Evolutionary conservation across 2,113 vertebrate genomes (phyloP).

Genomic region (Lonchura striata): DNA sequence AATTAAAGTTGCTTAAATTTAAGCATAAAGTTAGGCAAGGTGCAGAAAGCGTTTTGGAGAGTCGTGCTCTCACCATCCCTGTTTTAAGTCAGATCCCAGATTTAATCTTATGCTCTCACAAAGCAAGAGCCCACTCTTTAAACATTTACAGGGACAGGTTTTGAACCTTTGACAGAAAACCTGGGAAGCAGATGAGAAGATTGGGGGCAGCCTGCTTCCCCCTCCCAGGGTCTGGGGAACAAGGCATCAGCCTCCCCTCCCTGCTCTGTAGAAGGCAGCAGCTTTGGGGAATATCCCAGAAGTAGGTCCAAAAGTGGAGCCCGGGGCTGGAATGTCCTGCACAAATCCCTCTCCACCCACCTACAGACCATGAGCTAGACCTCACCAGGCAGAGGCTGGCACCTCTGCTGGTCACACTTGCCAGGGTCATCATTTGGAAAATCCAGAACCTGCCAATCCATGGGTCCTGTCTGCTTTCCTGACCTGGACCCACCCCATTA

Average conservation of each 20-base stretch:
- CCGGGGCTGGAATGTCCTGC: background rate
- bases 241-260: background rate
- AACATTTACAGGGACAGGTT: background rate
- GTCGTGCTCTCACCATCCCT: fast-evolving
- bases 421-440: background rate
- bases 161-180: background rate
- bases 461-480: background rate
- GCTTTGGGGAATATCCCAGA: background rate
- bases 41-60: background rate
- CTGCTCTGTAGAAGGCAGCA: background rate
- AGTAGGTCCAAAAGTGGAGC: background rate
- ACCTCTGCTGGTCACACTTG: background rate
- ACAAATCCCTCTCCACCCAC: background rate
- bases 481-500: background rate
- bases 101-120: background rate
- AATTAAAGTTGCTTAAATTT: background rate
- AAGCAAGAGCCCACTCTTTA: background rate
- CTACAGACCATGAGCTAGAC: background rate
- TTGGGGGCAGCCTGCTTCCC: background rate
- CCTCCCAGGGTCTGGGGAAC: background rate
- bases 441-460: background rate
- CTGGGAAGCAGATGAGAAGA: background rate
- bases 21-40: background rate
- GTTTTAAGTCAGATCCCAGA: background rate
- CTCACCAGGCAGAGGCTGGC: background rate